Percentiles rank a stretch among this genome's conserved stretches.
These are phyloP conservation scores for Caenorhabditis brenneri DNA, from an alignment of 1,140 invertebrate species.

Conservation along the genomic window DNA sequence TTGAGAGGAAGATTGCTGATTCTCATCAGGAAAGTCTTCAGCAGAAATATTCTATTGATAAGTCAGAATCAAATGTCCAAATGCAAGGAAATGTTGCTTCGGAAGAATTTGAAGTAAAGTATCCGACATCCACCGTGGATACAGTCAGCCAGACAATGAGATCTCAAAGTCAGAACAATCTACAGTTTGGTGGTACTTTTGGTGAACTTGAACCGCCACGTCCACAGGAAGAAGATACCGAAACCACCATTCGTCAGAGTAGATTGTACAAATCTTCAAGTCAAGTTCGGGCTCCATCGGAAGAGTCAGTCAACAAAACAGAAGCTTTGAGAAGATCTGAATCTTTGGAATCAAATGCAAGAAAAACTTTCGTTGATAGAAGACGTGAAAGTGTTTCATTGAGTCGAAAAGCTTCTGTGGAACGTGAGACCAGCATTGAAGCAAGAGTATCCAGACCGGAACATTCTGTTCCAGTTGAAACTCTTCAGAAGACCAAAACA, in stretches of 20 bases:
- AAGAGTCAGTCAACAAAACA: constrained; percentile 14
- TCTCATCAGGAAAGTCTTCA: neutral
- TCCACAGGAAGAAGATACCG: constrained; percentile 34
- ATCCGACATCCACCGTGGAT: neutral
- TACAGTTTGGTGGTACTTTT: neutral
- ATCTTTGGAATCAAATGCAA: constrained; percentile 11
- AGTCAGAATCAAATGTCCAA: neutral
- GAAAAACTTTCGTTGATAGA: neutral
- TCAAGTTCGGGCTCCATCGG: constrained; percentile 14
- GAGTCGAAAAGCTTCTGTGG: constrained; percentile 15
- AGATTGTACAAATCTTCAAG: constrained; percentile 10
- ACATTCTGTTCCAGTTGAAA: neutral
- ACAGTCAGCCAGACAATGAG: neutral
- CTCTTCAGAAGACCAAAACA: neutral
- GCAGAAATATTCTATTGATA: constrained; percentile 12
- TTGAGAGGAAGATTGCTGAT: neutral
- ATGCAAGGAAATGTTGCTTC: neutral
- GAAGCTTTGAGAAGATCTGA: constrained; percentile 30
- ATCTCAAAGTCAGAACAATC: neutral
- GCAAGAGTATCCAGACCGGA: neutral
- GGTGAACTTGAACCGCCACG: constrained; percentile 3
- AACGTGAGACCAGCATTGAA: constrained; percentile 8
- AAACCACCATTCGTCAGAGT: neutral
- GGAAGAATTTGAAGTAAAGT: neutral
- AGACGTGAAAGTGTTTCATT: constrained; percentile 1